Evolutionary conservation across 2,888 invertebrate species (phyloP), one percentile per base, ranked within the genome.

Genomic region (Heliconius sara): DNA sequence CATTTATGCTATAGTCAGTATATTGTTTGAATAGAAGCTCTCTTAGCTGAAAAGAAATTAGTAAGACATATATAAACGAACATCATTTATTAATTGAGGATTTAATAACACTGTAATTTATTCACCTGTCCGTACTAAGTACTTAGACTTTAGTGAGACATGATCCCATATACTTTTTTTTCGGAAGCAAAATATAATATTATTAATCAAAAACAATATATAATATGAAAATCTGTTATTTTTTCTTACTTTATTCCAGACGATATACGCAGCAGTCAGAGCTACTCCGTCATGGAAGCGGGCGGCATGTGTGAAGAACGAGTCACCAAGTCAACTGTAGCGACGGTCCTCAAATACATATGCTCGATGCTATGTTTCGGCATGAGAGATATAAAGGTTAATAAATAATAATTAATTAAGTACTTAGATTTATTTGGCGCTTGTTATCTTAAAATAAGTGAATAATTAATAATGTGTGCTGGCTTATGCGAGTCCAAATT

Each of bases 291-390:
- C 16, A 70, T 70, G 68, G 68, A 70, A 43, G 68, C 43, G 1
- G 68, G 68, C 0, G 68, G 68, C 43, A 70, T 70, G n/a, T 70
- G 43, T 25, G 68, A 70, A 25, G 68, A 70, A 25, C 68, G 68
- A 13, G 68, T 70, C 6, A 43, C 68, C n/a, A 70, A 16, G 16
- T 70, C 68, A 9, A 70, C 68, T 25, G n/a, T 70, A 70, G 68
- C 68, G 2, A 70, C n/a, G n/a, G 27, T 70, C 39, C 43, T 70
- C n/a, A 70, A 70, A 6, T 70, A 25, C 25, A 43, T 70, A 70
- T 70, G 68, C 43, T 70, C 68, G 7, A 12, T 70, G 25, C 5
- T 70, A 1, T 70, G 68, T 16, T 70, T 43, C 6, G 68, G 68
- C 25, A 70, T 70, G 68, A 12, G 43, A 43, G 12, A 70, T 13